Percentiles rank a stretch among this genome's conserved stretches.
Evolutionary conservation across 2,113 vertebrate genomes (phyloP).

Genomic region (Sus scrofa): T2T-Sscrofa CM000819.6:87673001-87673500

Average conservation of each 20-base stretch:
- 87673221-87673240: constrained; percentile 34
- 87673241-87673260: constrained; percentile 16
- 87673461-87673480: background rate
- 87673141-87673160: background rate
- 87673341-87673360: background rate
- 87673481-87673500: background rate
- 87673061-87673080: constrained; percentile 18
- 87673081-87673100: background rate
- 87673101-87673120: background rate
- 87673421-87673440: background rate
- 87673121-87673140: background rate
- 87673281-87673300: background rate
- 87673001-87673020: background rate
- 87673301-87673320: background rate
- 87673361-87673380: background rate
- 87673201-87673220: background rate
- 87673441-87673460: background rate
- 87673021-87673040: constrained; percentile 28
- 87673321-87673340: background rate
- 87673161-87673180: background rate
- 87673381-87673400: background rate
- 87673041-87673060: background rate
- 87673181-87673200: background rate
- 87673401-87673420: background rate
- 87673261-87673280: background rate